Conservation (phyloP, 2,113 vertebrate species). For the Anarhynchus alexandrinus region DNA sequence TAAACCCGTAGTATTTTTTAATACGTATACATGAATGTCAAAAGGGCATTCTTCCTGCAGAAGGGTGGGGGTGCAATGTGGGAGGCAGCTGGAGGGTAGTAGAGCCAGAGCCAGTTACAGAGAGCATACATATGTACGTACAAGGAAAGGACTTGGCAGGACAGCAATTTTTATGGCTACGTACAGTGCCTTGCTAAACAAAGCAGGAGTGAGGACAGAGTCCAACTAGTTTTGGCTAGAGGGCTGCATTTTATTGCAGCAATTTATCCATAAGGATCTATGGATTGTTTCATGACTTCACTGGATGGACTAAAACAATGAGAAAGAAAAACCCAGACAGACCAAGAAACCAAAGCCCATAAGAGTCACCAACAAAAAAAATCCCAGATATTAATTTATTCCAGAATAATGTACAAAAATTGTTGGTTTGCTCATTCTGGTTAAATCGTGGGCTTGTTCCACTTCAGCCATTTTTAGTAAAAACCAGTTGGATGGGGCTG, state of each 20-base stretch:
- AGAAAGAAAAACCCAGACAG: background rate
- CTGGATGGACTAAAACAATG: background rate
- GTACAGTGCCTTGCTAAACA: background rate
- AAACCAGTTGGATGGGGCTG: background rate
- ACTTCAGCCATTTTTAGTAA: background rate
- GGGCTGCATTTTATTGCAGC: background rate
- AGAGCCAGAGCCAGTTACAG: background rate
- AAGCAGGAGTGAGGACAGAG: background rate
- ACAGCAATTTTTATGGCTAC: background rate
- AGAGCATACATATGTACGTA: fast-evolving
- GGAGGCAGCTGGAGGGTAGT: background rate
- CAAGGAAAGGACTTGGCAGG: background rate
- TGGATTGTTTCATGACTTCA: background rate
- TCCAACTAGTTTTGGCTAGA: background rate
- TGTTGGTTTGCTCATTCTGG: background rate
- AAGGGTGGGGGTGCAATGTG: background rate
- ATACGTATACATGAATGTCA: background rate
- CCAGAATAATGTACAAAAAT: background rate
- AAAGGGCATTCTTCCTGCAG: background rate
- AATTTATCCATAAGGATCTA: background rate
- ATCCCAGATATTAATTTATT: background rate
- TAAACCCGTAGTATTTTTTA: background rate
- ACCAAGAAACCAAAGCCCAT: background rate
- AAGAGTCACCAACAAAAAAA: background rate
- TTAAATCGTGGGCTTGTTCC: background rate